Evolutionary conservation across 2,797 vertebrate species (phyloP).

Genomic region (Odontamblyopus lacepedii): DNA sequence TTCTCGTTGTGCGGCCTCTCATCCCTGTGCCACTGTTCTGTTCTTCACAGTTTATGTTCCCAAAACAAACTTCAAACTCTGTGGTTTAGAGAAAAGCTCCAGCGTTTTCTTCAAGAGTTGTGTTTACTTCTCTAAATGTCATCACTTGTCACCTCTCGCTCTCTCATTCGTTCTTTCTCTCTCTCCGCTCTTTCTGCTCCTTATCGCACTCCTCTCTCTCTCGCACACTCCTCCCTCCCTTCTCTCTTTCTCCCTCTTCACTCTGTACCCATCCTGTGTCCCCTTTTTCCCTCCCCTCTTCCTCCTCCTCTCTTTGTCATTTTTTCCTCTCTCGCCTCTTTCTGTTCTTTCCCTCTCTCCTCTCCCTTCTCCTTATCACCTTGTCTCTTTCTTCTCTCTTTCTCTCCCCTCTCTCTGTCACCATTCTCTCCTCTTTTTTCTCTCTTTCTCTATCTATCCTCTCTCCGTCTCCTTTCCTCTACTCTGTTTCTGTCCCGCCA

Average conservation of each 20-base stretch:
- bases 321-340: too few relatives aligned
- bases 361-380: slow-evolving; percentile 23
- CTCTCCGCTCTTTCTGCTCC: background rate
- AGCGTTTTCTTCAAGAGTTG: slow-evolving; percentile 16
- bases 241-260: too few relatives aligned
- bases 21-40: too few relatives aligned
- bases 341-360: too few relatives aligned
- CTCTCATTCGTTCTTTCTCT: background rate
- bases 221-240: too few relatives aligned
- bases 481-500: too few relatives aligned
- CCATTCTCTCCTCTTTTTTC: background rate
- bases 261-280: too few relatives aligned
- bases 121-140: slow-evolving; percentile 56
- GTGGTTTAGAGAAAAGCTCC: slow-evolving; percentile 49
- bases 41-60: background rate
- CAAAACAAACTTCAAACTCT: slow-evolving; percentile 44
- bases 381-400: background rate
- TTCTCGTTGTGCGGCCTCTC: too few relatives aligned
- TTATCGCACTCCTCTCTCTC: background rate
- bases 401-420: too few relatives aligned
- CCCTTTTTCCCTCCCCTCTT: too few relatives aligned
- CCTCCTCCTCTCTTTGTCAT: too few relatives aligned
- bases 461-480: background rate
- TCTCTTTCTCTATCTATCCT: too few relatives aligned
- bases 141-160: slow-evolving; percentile 56